Evolutionary conservation across 2,797 vertebrate genomes (phyloP).

Genomic region (Momotus momota): DNA sequence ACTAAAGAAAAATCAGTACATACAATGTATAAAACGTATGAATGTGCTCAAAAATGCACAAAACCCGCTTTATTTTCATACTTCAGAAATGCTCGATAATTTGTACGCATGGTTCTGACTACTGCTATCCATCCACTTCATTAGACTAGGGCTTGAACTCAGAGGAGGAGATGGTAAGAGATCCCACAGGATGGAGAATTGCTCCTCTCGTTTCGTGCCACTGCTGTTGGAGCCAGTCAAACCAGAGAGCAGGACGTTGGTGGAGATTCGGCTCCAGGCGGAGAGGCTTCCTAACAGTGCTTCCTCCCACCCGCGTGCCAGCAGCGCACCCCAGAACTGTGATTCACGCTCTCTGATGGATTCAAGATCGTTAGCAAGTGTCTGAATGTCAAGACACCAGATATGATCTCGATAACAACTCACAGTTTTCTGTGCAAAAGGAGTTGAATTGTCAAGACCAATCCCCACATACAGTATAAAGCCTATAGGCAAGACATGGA

Average conservation of each 20-base stretch:
- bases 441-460: slow-evolving; percentile 36
- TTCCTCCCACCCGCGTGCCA: background rate
- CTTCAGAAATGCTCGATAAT: slow-evolving; percentile 68
- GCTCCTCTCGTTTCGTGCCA: background rate
- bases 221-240: background rate
- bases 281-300: background rate
- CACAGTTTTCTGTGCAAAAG: slow-evolving; percentile 33
- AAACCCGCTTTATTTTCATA: slow-evolving; percentile 78
- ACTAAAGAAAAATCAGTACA: slow-evolving; percentile 74
- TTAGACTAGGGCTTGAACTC: slow-evolving; percentile 9
- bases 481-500: slow-evolving; percentile 39
- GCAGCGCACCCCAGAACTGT: background rate
- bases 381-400: background rate
- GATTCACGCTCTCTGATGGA: background rate
- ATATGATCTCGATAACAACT: background rate
- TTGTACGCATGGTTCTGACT: slow-evolving; percentile 36
- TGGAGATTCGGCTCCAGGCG: rapidly evolving
- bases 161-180: background rate
- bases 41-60: slow-evolving; percentile 82
- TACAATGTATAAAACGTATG: slow-evolving; percentile 78
- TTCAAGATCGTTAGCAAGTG: background rate
- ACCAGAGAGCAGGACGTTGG: background rate
- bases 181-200: background rate
- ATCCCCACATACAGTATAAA: slow-evolving; percentile 61
- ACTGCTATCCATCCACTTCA: slow-evolving; percentile 24